phyloP scores from a whole-genome alignment of 2,888 invertebrate genomes.

The Blomia tropicalis region DNA sequence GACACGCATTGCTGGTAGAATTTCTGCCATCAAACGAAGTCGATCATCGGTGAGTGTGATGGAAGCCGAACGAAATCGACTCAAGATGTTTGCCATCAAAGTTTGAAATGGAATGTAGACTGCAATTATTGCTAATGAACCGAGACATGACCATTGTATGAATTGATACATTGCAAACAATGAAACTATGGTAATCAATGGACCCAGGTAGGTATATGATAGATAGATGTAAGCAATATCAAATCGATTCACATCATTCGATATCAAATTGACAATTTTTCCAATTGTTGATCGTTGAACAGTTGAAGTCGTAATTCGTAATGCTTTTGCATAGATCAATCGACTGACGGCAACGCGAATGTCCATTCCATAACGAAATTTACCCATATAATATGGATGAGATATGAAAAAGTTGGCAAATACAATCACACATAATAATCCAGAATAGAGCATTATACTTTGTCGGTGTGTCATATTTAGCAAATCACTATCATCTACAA shows the following conservation, averaged over 20 bases:
- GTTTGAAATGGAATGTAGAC: conserved; percentile 69
- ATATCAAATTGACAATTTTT: conserved; percentile 77
- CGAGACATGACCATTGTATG: conserved; percentile 48
- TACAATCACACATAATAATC: background rate
- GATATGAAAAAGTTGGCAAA: conserved; percentile 39
- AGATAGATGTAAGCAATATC: conserved; percentile 71
- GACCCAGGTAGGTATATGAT: conserved; percentile 80
- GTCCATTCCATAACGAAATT: conserved; percentile 47
- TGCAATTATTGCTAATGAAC: conserved; percentile 62
- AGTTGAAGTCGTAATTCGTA: conserved; percentile 50
- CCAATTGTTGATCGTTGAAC: conserved; percentile 72
- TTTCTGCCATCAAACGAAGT: conserved; percentile 82
- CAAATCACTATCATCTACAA: background rate
- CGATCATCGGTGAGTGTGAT: conserved; percentile 73
- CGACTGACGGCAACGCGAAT: conserved; percentile 58
- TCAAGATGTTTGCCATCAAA: conserved; percentile 39
- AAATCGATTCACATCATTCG: conserved; percentile 83
- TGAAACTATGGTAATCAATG: conserved; percentile 60
- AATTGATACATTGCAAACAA: conserved; percentile 61
- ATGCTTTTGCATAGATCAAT: conserved; percentile 54
- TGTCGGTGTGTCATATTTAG: background rate
- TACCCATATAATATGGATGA: conserved; percentile 73
- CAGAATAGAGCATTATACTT: background rate
- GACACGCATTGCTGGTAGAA: conserved; percentile 78
- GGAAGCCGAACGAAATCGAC: conserved; percentile 51